Evolutionary conservation across 2,888 invertebrate genomes (phyloP).

Genomic region (Cacoxenus indagator): DNA sequence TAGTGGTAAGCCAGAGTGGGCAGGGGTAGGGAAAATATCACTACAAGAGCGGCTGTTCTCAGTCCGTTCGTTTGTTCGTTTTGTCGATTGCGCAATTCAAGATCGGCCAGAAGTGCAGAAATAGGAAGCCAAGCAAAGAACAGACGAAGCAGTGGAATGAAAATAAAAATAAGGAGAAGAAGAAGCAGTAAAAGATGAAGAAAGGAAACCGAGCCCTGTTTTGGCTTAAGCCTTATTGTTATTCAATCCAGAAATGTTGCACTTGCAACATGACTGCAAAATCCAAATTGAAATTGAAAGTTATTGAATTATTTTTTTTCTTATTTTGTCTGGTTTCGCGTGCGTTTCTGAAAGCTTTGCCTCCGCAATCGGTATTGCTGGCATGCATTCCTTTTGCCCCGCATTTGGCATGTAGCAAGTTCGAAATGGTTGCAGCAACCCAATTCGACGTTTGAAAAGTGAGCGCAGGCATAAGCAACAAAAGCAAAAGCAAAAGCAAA

Average conservation of each 20-base stretch:
- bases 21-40: background rate
- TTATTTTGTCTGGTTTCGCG: background rate
- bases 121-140: no score
- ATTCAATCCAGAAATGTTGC: slow-evolving; percentile 24
- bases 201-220: background rate
- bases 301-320: no score
- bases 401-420: slow-evolving; percentile 50
- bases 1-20: no score
- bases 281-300: slow-evolving; percentile 1
- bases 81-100: background rate
- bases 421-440: slow-evolving; percentile 39
- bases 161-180: background rate
- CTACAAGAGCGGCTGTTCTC: slow-evolving; percentile 13
- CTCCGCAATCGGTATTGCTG: background rate
- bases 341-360: background rate
- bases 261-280: slow-evolving; percentile 35
- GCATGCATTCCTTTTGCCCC: background rate
- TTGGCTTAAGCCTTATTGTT: background rate
- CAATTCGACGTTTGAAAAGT: slow-evolving; percentile 41
- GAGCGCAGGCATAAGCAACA: slow-evolving; percentile 42
- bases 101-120: background rate
- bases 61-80: no score
- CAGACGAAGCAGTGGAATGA: slow-evolving; percentile 7
- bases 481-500: background rate
- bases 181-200: background rate